phyloP scores from a whole-genome alignment of 1,140 invertebrate species.

The Pogonognathellus flavescens region DNA sequence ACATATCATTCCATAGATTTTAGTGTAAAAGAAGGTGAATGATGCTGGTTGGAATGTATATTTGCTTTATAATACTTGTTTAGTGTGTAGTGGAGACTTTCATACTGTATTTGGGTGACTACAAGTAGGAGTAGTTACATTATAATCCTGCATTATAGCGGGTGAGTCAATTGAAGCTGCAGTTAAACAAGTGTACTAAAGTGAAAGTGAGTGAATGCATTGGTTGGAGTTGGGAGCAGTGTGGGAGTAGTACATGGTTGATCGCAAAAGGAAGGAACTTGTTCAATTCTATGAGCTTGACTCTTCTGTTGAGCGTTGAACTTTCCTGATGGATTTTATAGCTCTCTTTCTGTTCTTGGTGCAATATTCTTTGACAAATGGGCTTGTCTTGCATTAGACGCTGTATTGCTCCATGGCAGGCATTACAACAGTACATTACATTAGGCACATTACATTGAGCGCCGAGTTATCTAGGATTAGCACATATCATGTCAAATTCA shows the following conservation, averaged over 20 bases:
- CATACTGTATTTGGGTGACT: too few species aligned
- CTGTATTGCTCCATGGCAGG: not conserved
- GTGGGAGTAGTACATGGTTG: not conserved
- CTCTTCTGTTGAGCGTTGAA: conserved; percentile 31
- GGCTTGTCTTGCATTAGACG: not conserved
- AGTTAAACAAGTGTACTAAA: too few species aligned
- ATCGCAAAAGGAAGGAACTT: conserved; percentile 42
- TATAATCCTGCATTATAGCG: too few species aligned
- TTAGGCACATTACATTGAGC: conserved; percentile 20
- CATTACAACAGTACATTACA: conserved; percentile 4
- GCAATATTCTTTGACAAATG: conserved; percentile 49
- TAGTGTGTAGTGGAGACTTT: too few species aligned
- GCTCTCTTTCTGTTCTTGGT: conserved; percentile 18
- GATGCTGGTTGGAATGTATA: too few species aligned
- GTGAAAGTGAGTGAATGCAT: too few species aligned
- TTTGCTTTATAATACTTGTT: too few species aligned
- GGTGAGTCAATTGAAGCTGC: too few species aligned
- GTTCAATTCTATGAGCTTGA: conserved; percentile 42
- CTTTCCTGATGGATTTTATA: conserved; percentile 35
- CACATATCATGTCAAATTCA: conserved; percentile 43
- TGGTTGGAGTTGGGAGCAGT: too few species aligned
- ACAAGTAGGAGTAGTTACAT: too few species aligned
- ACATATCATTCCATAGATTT: too few species aligned
- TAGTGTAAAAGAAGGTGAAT: too few species aligned
- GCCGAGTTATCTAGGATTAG: conserved; percentile 28